These are phyloP conservation scores for Odontomachus brunneus DNA, from an alignment of 1,140 invertebrate species.

Conservation along the genomic window DNA sequence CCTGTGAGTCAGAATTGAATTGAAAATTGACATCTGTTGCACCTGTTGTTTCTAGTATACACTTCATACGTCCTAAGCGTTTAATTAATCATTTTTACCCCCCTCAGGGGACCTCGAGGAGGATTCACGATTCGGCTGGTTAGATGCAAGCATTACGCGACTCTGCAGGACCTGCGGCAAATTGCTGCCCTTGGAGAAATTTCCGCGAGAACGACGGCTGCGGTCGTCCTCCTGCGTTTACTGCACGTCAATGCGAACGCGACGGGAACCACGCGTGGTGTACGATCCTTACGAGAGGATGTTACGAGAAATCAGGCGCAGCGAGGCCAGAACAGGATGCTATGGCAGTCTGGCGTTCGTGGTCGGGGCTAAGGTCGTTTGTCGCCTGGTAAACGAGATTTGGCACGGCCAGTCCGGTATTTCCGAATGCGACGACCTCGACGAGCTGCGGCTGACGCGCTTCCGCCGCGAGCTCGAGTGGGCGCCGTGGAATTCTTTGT, in stretches of 20 bases:
- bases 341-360: constrained; percentile 87
- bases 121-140: neutral
- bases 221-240: constrained; percentile 66
- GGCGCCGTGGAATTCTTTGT: constrained; percentile 90
- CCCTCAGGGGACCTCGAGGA: constrained; percentile 19
- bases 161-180: constrained; percentile 69
- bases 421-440: constrained; percentile 87
- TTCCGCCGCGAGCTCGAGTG: constrained; percentile 87
- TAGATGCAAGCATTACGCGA: constrained; percentile 2
- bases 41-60: too few species aligned
- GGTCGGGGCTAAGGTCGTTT: constrained; percentile 87
- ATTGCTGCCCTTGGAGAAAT: constrained; percentile 57
- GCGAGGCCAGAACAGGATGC: constrained; percentile 83
- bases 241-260: constrained; percentile 61
- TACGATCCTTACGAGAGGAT: constrained; percentile 87
- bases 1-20: too few species aligned
- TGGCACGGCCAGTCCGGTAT: constrained; percentile 90
- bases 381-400: constrained; percentile 88
- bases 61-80: neutral
- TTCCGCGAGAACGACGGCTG: constrained; percentile 14
- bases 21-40: too few species aligned
- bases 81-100: constrained; percentile 4
- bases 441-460: constrained; percentile 86
- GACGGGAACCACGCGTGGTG: constrained; percentile 61
- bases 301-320: constrained; percentile 86